These are phyloP conservation scores for Marcusenius ussheri DNA, from an alignment of 2,113 vertebrate genomes.

Conservation along the genomic window DNA sequence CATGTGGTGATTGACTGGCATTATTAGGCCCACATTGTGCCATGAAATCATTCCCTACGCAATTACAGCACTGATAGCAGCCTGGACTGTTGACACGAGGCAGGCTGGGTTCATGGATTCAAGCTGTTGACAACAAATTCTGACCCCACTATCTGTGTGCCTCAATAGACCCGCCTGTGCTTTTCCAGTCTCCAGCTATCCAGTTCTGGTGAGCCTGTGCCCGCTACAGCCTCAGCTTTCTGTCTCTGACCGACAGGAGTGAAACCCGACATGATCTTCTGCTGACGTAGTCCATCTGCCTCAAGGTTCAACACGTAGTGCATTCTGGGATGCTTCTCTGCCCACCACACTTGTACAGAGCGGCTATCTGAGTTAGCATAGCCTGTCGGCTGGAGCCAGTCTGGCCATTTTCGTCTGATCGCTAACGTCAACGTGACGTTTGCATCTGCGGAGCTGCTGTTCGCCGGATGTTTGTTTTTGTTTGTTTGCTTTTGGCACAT, in stretches of 20 bases:
- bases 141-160: neutral
- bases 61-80: neutral
- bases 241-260: neutral
- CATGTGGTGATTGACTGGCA: neutral
- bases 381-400: neutral
- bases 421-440: neutral
- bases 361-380: neutral
- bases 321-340: neutral
- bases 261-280: neutral
- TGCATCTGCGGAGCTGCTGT: neutral
- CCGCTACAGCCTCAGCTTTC: neutral
- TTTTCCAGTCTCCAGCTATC: neutral
- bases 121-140: neutral
- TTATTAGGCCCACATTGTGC: neutral
- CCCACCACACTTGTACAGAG: neutral
- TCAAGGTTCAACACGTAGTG: neutral
- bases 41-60: neutral
- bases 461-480: neutral
- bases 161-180: neutral
- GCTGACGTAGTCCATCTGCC: neutral
- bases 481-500: neutral
- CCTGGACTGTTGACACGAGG: neutral
- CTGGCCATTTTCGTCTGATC: neutral
- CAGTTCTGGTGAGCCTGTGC: neutral
- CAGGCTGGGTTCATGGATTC: neutral